These are phyloP conservation scores for Pseudomyrmex gracilis DNA, from an alignment of 1,140 invertebrate species.

Conservation along the genomic window DNA sequence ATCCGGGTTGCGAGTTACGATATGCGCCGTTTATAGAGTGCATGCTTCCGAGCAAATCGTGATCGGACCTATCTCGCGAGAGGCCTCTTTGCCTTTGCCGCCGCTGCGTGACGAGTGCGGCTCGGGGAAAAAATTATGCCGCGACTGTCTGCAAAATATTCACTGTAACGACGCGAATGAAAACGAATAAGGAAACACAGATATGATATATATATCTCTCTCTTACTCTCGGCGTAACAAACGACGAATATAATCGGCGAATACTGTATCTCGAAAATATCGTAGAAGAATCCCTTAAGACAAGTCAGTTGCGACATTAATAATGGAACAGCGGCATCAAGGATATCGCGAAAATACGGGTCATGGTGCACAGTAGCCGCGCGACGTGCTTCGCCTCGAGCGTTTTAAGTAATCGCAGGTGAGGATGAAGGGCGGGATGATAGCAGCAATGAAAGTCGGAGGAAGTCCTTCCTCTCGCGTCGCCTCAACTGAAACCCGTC, in stretches of 20 bases:
- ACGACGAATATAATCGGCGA: conserved; percentile 2
- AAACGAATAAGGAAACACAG: conserved; percentile 10
- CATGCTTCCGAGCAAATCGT: conserved; percentile 39
- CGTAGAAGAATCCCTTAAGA: conserved; percentile 22
- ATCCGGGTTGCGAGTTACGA: conserved; percentile 7
- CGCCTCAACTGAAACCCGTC: conserved; percentile 5
- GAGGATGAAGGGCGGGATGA: conserved; percentile 25
- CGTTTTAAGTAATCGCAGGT: conserved; percentile 1
- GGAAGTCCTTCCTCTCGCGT: conserved; percentile 46
- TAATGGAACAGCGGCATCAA: conserved; percentile 55
- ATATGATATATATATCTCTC: neutral
- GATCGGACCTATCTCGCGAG: neutral
- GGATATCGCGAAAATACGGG: conserved; percentile 62
- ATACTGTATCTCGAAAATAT: neutral
- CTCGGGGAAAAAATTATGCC: too few relatives aligned
- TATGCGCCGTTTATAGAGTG: conserved; percentile 41
- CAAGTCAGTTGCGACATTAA: conserved; percentile 37
- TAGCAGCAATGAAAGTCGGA: conserved; percentile 38
- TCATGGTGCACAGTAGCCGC: conserved; percentile 44
- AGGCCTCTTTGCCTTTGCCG: conserved; percentile 10
- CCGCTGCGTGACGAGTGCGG: conserved; percentile 13
- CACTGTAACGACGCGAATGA: conserved; percentile 5
- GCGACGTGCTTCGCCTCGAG: neutral
- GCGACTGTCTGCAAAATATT: too few relatives aligned
- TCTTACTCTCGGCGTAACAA: neutral